phyloP scores from a whole-genome alignment of 2,113 vertebrate genomes.

The Erpornis zantholeuca region DNA sequence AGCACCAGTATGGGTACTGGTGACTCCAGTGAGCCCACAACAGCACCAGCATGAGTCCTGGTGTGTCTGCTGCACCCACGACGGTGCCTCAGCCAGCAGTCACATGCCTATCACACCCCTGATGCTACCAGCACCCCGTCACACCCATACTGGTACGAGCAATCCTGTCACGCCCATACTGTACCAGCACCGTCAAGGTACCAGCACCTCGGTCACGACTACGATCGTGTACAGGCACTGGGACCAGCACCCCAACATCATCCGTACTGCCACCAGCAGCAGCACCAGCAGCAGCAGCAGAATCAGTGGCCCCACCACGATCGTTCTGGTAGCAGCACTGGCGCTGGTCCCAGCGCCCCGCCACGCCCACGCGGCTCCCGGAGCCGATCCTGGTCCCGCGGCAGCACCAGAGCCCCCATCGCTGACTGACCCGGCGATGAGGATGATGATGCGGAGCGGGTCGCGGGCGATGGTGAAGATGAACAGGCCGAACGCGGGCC shows the following conservation, averaged over 20 bases:
- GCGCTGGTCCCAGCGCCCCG: neutral
- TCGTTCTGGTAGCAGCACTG: neutral
- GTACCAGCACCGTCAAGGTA: neutral
- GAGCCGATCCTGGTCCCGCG: neutral
- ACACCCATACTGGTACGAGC: neutral
- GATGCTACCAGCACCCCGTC: neutral
- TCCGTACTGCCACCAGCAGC: neutral
- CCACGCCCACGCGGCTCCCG: neutral
- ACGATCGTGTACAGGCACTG: rapidly evolving
- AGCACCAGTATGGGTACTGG: neutral
- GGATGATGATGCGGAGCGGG: constrained; percentile 71
- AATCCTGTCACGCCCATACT: neutral
- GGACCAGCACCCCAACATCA: neutral
- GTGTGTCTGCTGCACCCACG: neutral
- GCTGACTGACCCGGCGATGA: constrained; percentile 67
- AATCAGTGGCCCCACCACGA: neutral
- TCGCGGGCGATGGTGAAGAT: constrained; percentile 66
- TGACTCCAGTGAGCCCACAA: neutral
- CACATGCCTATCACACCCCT: neutral
- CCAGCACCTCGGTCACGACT: too few species aligned
- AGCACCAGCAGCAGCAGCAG: neutral
- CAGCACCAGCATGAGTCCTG: neutral
- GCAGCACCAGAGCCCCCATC: neutral
- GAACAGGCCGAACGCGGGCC: constrained; percentile 69
- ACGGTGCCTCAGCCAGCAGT: neutral